Evolutionary conservation across 2,888 invertebrate genomes (phyloP), one percentile per base, ranked within the genome.

Genomic region (Troglohyphantes excavatus): DNA sequence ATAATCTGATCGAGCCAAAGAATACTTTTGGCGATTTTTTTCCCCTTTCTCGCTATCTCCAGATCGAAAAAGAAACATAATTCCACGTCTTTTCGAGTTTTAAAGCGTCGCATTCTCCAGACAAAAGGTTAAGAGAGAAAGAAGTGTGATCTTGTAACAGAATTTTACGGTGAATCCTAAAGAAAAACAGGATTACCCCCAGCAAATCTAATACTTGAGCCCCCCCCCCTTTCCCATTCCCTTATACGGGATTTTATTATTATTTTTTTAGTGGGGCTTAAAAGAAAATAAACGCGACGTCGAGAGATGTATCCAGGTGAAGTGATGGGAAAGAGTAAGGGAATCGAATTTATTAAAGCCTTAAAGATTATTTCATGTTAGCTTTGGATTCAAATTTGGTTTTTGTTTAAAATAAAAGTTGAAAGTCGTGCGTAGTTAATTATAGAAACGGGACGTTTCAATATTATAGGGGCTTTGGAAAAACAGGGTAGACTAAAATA

Each of bases 151-250:
- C 59, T 59, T 61, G 61, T 75, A 61, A 75, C 61, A 7, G 61
- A 75, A 68, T 53, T 61, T 75, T 53, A 53, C 29, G 11, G 13
- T n/a, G 59, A 75, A 61, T 61, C 61, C 59, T 59, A 2, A 75
- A 75, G 59, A 61, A 75, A 75, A 75, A 75, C 61, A 75, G 75
- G 75, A 75, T 75, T 75, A 75, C 59, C n/a, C 53, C 2, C 75
- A 19, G 75, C 29, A 33, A 61, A 75, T 61, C 75, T 75, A 75
- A 75, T 75, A 75, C 75, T 29, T 53, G 2, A 53, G n/a, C 53
- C 53, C 53, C 53, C 17, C 17, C 17, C 17, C 53, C n/a, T 13
- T n/a, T 53, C 53, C 33, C 33, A 33, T 33, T 53, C 53, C n/a
- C 53, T n/a, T 53, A 13, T 53, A 53, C 17, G 53, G 53, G 53